Evolutionary conservation across 2,888 invertebrate species (phyloP), one percentile per base, ranked within the genome.

Genomic region (Acronicta leporina): DNA sequence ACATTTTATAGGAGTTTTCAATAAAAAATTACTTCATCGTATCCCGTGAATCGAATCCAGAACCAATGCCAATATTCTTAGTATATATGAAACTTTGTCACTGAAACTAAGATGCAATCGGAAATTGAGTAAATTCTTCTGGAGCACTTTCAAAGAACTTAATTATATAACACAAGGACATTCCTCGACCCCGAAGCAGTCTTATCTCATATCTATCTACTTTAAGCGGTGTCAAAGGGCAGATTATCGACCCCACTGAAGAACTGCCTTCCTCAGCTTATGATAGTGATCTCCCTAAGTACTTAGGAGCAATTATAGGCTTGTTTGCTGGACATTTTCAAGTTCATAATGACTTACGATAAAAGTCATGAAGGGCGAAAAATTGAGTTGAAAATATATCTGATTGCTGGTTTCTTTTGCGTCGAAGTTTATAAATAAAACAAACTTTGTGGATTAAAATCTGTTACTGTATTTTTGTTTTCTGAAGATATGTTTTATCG

Each of bases 271-370:
- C n/a, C 44, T 56, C 27, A 50, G 45, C 45, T 64, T 45, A 59
- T 54, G 63, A 77, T 63, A 63, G 43, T 46, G n/a, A 67, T 60
- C 65, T 52, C 27, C 8, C 20, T 8, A 48, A 53, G 56, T 52
- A 50, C 47, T 53, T 57, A 44, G 16, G 20, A 56, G 42, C 33
- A 48, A 60, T 67, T 57, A 62, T 10, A 20, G 9, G 15, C 35
- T 57, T 64, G 27, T 53, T 58, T 52, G 15, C 13, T 16, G 30
- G 30, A 64, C 16, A 49, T 45, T 60, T 14, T 56, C 43, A 25
- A 63, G 33, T 53, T 54, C 33, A 53, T 68, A 60, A 63, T 56
- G 49, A 48, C 33, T 20, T 15, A 8, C 15, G 41, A 42, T 47
- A 43, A 52, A 47, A 45, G 20, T 14, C 20, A 20, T 48, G 20